These are phyloP conservation scores for Psilopsiagon aymara DNA, from an alignment of 2,113 vertebrate species.

Conservation along the genomic window DNA sequence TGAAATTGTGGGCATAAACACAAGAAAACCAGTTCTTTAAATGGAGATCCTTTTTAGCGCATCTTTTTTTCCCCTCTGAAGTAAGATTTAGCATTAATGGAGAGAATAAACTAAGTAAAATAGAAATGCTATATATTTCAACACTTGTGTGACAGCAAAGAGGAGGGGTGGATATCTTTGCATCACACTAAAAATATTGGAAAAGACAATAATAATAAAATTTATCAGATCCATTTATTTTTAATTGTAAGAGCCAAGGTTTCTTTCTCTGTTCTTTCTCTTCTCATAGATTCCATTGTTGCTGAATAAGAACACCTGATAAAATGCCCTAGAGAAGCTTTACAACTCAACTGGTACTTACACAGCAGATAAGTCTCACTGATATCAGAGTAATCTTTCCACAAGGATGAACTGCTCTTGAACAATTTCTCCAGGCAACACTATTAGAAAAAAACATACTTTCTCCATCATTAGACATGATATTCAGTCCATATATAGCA, in stretches of 20 bases:
- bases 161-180: neutral
- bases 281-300: slow-evolving; percentile 7
- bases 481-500: slow-evolving; percentile 6
- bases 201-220: neutral
- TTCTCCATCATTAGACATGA: slow-evolving; percentile 50
- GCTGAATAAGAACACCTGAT: slow-evolving; percentile 64
- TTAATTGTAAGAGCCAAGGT: neutral
- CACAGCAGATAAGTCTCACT: slow-evolving; percentile 51
- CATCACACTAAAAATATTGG: neutral
- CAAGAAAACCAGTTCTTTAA: neutral
- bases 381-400: slow-evolving; percentile 51
- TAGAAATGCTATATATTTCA: neutral
- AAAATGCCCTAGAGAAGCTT: slow-evolving; percentile 71
- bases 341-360: slow-evolving; percentile 61
- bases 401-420: slow-evolving; percentile 28
- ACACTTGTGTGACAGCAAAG: neutral
- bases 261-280: neutral
- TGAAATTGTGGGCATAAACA: slow-evolving; percentile 10
- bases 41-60: neutral
- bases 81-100: neutral
- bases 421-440: slow-evolving; percentile 46
- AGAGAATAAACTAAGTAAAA: neutral
- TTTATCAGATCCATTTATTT: neutral
- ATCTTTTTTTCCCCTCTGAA: neutral
- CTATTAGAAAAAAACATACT: slow-evolving; percentile 11